Conservation (phyloP, 2,888 invertebrate genomes). For the Microctonus hyperodae region DNA sequence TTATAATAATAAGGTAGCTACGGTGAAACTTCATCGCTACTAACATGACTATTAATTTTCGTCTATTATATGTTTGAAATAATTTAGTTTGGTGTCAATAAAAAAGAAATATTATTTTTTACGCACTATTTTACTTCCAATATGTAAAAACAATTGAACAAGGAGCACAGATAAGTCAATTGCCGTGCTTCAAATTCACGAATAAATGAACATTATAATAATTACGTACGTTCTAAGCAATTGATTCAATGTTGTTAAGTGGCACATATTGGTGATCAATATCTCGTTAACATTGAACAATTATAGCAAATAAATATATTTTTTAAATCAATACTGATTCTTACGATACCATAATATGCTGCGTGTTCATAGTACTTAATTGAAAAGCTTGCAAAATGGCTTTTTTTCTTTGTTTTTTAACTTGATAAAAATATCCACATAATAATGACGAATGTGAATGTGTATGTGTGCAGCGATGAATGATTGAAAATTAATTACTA, state of each 20-base stretch:
- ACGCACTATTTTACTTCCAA: conserved; percentile 4
- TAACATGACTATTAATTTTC: neutral
- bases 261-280: conserved; percentile 21
- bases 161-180: neutral
- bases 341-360: conserved; percentile 33
- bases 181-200: conserved; percentile 1
- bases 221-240: neutral
- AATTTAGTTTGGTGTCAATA: neutral
- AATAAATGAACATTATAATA: neutral
- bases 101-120: neutral
- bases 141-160: neutral
- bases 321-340: conserved; percentile 30
- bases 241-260: conserved; percentile 9
- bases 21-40: neutral
- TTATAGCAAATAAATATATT: conserved; percentile 39
- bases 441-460: conserved; percentile 27
- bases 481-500: conserved; percentile 4
- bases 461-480: conserved; percentile 12
- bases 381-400: conserved; percentile 6
- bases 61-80: neutral
- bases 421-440: conserved; percentile 13
- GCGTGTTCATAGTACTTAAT: conserved; percentile 44
- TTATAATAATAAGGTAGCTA: no score
- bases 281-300: conserved; percentile 39
- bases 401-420: neutral